Base-by-base conservation (phyloP, 2,797 vertebrate genomes). In the Calcarius lapponicus region DNA sequence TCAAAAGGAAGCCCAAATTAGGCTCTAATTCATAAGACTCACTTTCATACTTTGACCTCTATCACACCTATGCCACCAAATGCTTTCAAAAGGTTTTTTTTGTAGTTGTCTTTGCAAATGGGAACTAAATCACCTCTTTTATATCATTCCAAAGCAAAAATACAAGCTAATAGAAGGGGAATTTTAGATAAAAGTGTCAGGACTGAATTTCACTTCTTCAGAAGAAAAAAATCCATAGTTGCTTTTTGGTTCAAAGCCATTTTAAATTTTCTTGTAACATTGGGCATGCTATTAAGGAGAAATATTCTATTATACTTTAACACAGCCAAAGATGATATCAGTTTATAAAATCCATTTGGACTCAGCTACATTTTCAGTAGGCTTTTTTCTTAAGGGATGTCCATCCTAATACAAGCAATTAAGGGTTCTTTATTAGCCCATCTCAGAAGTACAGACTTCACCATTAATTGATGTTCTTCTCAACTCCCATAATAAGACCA, bases 311-410 rank as follows among this genome's bases (percentile, higher is more conserved):
- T 83, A 54, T 38, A 67, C 64, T 64, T 93, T 73, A 90, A 85
- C 78, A 87, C 40, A 76, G 86, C 71, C 95, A 94, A 92, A 91
- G 67, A 95, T 95, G 32, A 65, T 85, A 88, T 85, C 88, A 89
- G 58, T 67, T 62, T 82, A 80, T 92, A 80, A 89, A 90, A 87
- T 61, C 69, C 42, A 87, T 94, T 80, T 82, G 71, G 64, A 94
- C 84, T 85, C 92, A 93, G 92, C 86, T 64, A 71, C 61, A 64
- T 85, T 90, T 92, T 91, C 82, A 79, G 51, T 69, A 86, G 45
- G 73, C 76, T 88, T 92, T 95, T 93, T 94, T 79, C 90, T 84
- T 90, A 69, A 69, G 69, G n/a, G 50, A 36, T 66, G 53, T 80
- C 65, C 80, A 57, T 58, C 78, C 48, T 79, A 83, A 86, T 66